Base-by-base conservation (phyloP, 2,797 vertebrate species). In the Argyrosomus regius region DNA sequence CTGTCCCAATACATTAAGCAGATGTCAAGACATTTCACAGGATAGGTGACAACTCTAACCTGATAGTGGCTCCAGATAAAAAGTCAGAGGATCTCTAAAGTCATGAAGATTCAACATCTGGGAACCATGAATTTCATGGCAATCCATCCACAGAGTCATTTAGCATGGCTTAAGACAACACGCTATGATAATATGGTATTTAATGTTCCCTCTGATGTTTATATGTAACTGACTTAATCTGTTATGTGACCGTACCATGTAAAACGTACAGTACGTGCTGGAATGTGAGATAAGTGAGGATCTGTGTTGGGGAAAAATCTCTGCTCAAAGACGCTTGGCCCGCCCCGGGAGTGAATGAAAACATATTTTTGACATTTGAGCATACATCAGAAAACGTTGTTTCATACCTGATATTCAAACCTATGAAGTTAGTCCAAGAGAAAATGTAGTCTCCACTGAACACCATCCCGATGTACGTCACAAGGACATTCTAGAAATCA, bases 361-460 rank as follows among this genome's bases (percentile, higher is more conserved):
- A 20, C 17, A 9, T 31, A 7, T 31, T 31, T 31, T 28, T 11
- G 3, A 49, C 16, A 17, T 45, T 41, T 60, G 12, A 41, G 16
- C 18, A 54, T 24, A 14, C 0, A 48, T 22, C 1, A 48, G 0
- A 58, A 49, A 78, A 60, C 6, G 11, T 8, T 7, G 6, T 20
- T 46, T 63, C 75, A 50, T 93, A 99, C 98, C 98, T 99, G 93
- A 99, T 99, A 93, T 99, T 99, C 91, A 99, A 93, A 52, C 98
- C 98, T 66, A 99, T 94, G 92, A 99, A 99, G 92, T 99, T 99
- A 7, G 96, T 96, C 98, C 98, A 99, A 1, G 97, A 96, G 94
- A 99, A 99, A 92, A 99, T 97, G 95, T 99, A 99, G 93, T 99
- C 98, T 89, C 97, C 98, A 84, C 97, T 97, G 92, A 99, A 96